Base-by-base conservation (phyloP, 2,797 vertebrate genomes). In the Chiloscyllium punctatum region DNA sequence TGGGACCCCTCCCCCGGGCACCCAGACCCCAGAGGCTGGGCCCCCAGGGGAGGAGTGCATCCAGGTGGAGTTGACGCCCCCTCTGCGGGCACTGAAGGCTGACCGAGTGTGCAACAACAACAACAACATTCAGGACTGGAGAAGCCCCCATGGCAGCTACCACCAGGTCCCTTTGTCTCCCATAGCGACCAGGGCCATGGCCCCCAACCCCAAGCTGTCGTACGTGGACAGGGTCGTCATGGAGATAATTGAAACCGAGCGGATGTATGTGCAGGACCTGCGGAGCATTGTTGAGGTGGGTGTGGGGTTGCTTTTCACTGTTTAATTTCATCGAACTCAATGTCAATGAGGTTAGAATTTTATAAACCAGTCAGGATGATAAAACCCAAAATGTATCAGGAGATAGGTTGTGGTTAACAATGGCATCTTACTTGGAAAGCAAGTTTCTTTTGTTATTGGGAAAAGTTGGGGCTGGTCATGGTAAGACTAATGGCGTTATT, bases 201-300 rank as follows among this genome's bases (percentile, higher is more conserved):
- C 97, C 0, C 97, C 98, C 8, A 98, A 98, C 96, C 98, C 98
- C 13, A 98, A 99, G 96, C 97, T 99, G 96, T 98, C 98, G 95
- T 99, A 99, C 90, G 97, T 99, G 97, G 99, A 99, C 96, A 98
- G 98, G 0, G 99, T 99, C 57, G 98, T 99, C 96, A 98, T 99
- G 97, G 99, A 99, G 97, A 99, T 99, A 0, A 98, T 99, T 30
- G 99, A 99, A 96, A 99, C 99, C 0, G 99, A 99, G 97, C 98
- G 99, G 94, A 99, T 98, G 97, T 99, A 99, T 0, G 98, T 99
- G 95, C 98, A 97, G 92, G 99, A 99, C 96, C 98, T 99, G 94
- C 98, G 98, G 96, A 99, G 98, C 97, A 99, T 99, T 0, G 98
- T 99, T 95, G 98, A 99, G 99, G 99, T 99, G 96, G 97, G 98